Percentiles rank a stretch among this genome's conserved stretches.
Evolutionary conservation across 2,797 vertebrate genomes (phyloP).

Genomic region (Novumbra hubbsi): DNA sequence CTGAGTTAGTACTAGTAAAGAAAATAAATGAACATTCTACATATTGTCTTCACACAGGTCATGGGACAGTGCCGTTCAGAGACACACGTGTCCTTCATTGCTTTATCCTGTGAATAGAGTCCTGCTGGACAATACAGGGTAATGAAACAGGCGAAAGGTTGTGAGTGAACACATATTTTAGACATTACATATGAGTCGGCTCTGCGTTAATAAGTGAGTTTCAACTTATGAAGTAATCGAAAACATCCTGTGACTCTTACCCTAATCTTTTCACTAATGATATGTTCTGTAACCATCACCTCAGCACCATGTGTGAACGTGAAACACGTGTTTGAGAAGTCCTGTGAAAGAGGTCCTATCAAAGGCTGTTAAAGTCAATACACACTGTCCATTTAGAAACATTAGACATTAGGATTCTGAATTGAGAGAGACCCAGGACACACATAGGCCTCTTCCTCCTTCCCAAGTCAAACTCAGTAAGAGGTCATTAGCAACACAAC

Average conservation of each 20-base stretch:
- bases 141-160: neutral
- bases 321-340: conserved; percentile 16
- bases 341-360: conserved; percentile 68
- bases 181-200: neutral
- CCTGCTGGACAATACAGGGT: neutral
- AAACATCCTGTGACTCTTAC: too few relatives aligned
- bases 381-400: conserved; percentile 76
- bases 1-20: conserved; percentile 51
- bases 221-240: neutral
- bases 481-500: conserved; percentile 82
- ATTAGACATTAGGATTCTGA: conserved; percentile 78
- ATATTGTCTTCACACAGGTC: conserved; percentile 29
- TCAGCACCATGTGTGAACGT: neutral
- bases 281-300: neutral
- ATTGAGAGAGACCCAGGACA: conserved; percentile 75
- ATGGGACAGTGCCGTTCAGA: conserved; percentile 21
- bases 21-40: conserved; percentile 18
- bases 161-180: neutral
- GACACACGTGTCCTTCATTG: neutral
- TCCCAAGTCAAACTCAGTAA: conserved; percentile 73
- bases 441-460: conserved; percentile 77
- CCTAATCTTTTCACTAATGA: too few relatives aligned
- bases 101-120: neutral
- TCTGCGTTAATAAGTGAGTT: neutral
- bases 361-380: conserved; percentile 58